These are phyloP conservation scores for Felis chaus DNA, from an alignment of 2,113 vertebrate species.

Conservation along the genomic window DNA sequence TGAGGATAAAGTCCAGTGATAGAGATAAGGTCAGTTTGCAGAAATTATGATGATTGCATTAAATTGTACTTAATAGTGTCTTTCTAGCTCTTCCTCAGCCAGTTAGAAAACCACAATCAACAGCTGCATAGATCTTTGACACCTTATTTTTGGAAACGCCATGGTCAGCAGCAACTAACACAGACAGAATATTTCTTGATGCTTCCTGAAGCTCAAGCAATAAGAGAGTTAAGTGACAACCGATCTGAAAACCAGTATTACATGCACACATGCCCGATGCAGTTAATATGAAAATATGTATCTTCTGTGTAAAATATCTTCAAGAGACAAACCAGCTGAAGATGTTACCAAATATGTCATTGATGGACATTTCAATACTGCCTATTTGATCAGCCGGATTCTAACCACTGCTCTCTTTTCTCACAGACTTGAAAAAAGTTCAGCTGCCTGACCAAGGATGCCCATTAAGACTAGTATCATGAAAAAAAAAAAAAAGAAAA, in stretches of 20 bases:
- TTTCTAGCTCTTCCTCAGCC: neutral
- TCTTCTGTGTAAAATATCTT: neutral
- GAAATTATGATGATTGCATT: neutral
- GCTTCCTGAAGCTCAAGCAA: neutral
- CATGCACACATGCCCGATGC: neutral
- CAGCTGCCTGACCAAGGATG: neutral
- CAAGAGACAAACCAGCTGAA: neutral
- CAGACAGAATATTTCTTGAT: neutral
- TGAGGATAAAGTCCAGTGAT: neutral
- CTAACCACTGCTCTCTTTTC: neutral
- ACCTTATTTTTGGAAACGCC: neutral
- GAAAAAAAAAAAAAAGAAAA: neutral
- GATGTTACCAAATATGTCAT: neutral
- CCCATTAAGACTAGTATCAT: neutral
- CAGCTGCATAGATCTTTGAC: neutral
- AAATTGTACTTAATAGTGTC: neutral
- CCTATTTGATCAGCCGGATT: neutral
- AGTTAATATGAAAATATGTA: neutral
- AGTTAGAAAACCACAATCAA: neutral
- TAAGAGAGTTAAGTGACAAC: neutral
- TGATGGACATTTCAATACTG: neutral
- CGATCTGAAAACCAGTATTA: neutral
- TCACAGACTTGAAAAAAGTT: neutral
- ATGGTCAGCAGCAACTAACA: neutral
- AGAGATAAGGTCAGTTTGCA: neutral